Percentiles rank a stretch among this genome's conserved stretches.
Evolutionary conservation across 2,113 vertebrate species (phyloP).

Genomic region (Panthera uncia): DNA sequence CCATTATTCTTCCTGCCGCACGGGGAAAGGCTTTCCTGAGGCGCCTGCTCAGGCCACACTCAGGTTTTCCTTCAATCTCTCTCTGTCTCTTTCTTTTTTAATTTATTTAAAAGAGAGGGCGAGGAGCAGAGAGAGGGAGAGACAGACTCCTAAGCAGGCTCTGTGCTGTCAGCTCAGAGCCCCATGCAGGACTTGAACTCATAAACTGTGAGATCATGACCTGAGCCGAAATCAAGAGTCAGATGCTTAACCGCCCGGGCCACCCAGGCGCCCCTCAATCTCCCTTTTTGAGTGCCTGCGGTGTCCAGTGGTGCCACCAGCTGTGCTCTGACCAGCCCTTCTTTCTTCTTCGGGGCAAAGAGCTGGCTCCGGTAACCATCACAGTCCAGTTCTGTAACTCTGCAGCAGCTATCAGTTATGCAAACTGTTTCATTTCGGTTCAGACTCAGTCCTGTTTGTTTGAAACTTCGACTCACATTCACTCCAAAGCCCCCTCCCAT

Average conservation of each 20-base stretch:
- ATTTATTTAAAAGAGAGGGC: no score
- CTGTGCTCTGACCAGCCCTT: background rate
- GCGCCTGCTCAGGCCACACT: background rate
- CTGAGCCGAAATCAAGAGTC: no score
- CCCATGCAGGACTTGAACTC: no score
- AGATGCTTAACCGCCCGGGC: no score
- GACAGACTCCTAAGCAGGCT: no score
- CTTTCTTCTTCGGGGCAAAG: background rate
- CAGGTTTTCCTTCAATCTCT: background rate
- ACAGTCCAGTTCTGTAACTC: background rate
- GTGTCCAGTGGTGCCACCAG: background rate
- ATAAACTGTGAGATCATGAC: no score
- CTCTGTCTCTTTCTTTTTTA: background rate
- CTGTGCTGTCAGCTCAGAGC: no score
- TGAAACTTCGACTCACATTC: background rate
- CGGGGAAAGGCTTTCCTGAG: background rate
- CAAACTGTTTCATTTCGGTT: background rate
- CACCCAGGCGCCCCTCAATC: no score
- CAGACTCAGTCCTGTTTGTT: background rate
- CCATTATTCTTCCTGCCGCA: background rate
- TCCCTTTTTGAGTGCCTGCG: background rate
- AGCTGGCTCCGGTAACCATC: background rate
- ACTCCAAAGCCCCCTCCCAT: background rate
- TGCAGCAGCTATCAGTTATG: background rate
- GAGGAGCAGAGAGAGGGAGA: no score